Base-by-base conservation (phyloP, 2,888 invertebrate species). In the Syritta pipiens region DNA sequence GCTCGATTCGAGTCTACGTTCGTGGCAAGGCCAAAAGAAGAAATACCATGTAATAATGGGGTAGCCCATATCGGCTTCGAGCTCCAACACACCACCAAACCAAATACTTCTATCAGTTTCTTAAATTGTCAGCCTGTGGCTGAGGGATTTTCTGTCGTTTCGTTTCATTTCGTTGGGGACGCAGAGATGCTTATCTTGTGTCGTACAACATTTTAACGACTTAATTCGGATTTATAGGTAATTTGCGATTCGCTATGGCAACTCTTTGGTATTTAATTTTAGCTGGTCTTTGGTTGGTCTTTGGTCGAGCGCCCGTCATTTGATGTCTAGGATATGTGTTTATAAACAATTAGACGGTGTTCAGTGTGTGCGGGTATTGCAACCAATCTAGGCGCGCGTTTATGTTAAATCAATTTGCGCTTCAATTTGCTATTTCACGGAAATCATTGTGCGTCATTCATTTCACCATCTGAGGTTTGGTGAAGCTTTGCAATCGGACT, bases 221-320 rank as follows among this genome's bases (percentile, higher is more conserved):
- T 60, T 59, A 20, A 51, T 60, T 51, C 9, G 42, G 14, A 51
- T 68, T 68, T 57, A 57, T 67, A 19, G 46, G 22, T 10, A 51
- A 51, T 51, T 63, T 40, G 63, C 26, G 51, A 28, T 63, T 37
- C 24, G 48, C 37, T 26, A 40, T 42, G 35, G 60, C 26, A 40
- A 26, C 26, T 17, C 17, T 9, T 7, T 37, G 37, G 5, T n/a
- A n/a, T n/a, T n/a, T n/a, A n/a, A 4, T 37, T 7, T 6, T 5
- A 3, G 37, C 7, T 14, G 7, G 37, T 37, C 7, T 37, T 37
- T 37, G 37, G 7, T 17, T 6, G 1, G 7, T 37, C 2, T 6
- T 37, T 3, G 2, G 9, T 35, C 14, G 10, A 12, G 10, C 7
- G n/a, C 12, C 35, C 12, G 7, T 32, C 30, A 4, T 10, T 3